A percentile compares a stretch with the other conserved stretches of the same genome.
phyloP scores from a whole-genome alignment of 2,797 vertebrate species.

The Tapirus indicus region DNA sequence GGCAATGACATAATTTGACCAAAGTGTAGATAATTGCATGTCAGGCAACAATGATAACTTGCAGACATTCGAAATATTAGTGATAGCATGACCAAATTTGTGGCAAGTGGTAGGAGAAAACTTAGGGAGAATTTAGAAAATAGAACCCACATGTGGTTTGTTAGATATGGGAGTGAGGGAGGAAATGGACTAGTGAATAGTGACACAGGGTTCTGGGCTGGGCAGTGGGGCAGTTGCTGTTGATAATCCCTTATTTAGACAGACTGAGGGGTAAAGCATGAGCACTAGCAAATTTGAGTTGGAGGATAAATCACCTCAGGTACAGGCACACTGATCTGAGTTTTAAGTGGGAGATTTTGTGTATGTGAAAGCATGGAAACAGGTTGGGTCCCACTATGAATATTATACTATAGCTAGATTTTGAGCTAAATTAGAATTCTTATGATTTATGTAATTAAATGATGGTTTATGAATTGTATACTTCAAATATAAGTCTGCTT shows the following conservation, averaged over 20 bases:
- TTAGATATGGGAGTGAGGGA: background rate
- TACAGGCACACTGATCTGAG: background rate
- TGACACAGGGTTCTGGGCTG: background rate
- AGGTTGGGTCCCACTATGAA: background rate
- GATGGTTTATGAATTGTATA: background rate
- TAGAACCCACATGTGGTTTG: background rate
- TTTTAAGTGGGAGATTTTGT: background rate
- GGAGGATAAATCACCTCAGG: background rate
- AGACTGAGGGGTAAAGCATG: background rate
- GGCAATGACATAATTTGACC: background rate
- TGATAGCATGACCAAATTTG: background rate
- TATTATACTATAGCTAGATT: background rate
- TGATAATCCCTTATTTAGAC: background rate
- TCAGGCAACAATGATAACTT: background rate
- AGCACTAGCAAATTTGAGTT: background rate
- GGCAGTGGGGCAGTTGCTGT: background rate
- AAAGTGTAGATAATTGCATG: background rate
- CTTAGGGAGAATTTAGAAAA: background rate
- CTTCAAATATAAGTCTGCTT: background rate
- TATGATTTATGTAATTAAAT: background rate
- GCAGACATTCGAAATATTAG: background rate
- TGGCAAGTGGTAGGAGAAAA: background rate
- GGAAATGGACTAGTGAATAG: background rate
- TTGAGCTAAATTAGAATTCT: background rate
- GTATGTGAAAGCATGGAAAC: background rate